These are phyloP conservation scores for Zingel zingel DNA, from an alignment of 2,113 vertebrate species.

Conservation along the genomic window DNA sequence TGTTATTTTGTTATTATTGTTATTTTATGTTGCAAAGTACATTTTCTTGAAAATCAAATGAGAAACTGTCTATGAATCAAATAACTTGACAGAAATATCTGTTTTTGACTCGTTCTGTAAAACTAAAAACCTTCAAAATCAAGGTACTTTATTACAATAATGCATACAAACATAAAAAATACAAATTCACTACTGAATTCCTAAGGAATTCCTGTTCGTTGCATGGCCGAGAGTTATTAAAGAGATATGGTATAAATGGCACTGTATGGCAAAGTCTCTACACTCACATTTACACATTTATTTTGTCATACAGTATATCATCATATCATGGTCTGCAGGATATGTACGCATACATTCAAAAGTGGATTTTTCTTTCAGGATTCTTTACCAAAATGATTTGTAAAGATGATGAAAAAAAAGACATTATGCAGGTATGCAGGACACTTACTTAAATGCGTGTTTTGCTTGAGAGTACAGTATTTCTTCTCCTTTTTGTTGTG, in stretches of 20 bases:
- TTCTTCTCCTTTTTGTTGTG: conserved; percentile 75
- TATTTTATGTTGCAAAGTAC: background rate
- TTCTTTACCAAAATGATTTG: background rate
- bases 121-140: background rate
- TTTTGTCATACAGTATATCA: background rate
- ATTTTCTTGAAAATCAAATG: background rate
- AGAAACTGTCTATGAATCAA: background rate
- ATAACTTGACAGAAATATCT: background rate
- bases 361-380: background rate
- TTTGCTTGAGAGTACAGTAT: conserved; percentile 44
- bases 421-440: background rate
- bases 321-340: background rate
- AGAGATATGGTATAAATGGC: background rate
- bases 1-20: no score
- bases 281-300: no score
- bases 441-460: conserved; percentile 22
- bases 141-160: background rate
- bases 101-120: background rate
- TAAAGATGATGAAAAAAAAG: background rate
- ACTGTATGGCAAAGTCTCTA: background rate
- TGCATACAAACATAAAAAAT: background rate
- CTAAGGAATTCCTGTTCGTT: background rate
- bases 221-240: background rate
- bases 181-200: background rate
- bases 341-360: background rate